Conservation (phyloP, 2,888 invertebrate genomes). For the Aphodius sticticus region DNA sequence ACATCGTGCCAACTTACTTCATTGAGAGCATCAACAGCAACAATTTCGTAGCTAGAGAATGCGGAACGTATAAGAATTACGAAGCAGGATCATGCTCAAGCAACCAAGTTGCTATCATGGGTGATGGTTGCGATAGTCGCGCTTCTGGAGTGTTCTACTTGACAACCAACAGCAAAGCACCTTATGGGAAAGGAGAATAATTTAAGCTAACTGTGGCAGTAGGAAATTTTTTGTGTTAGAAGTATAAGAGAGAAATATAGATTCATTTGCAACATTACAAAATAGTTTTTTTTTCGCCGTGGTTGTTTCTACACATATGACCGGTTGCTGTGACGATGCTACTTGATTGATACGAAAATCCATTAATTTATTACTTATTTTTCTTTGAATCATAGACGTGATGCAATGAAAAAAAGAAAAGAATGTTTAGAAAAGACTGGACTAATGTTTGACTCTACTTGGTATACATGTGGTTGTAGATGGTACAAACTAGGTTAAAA, state of each 20-base stretch:
- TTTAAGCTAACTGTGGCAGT: neutral
- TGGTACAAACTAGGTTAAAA: no score
- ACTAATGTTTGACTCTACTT: no score
- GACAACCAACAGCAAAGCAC: slow-evolving; percentile 17
- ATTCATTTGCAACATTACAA: neutral
- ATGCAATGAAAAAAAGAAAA: no score
- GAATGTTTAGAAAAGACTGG: no score
- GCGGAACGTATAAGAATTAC: slow-evolving; percentile 19
- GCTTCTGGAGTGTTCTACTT: slow-evolving; percentile 28
- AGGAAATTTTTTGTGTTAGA: neutral
- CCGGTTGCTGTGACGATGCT: no score
- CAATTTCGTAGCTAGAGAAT: slow-evolving; percentile 32
- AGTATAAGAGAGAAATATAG: neutral
- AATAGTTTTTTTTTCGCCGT: neutral
- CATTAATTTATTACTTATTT: no score
- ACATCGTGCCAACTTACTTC: slow-evolving; percentile 32
- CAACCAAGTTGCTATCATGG: slow-evolving; percentile 25
- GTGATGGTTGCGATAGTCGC: slow-evolving; percentile 17
- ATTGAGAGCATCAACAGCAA: slow-evolving; percentile 36
- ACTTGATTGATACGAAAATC: no score
- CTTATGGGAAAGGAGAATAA: slow-evolving; percentile 27
- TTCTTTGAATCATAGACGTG: no score
- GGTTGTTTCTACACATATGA: neutral
- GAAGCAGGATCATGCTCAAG: slow-evolving; percentile 20
- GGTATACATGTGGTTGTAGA: no score